phyloP scores from a whole-genome alignment of 2,797 vertebrate genomes.

The Oreochromis mossambicus region DNA sequence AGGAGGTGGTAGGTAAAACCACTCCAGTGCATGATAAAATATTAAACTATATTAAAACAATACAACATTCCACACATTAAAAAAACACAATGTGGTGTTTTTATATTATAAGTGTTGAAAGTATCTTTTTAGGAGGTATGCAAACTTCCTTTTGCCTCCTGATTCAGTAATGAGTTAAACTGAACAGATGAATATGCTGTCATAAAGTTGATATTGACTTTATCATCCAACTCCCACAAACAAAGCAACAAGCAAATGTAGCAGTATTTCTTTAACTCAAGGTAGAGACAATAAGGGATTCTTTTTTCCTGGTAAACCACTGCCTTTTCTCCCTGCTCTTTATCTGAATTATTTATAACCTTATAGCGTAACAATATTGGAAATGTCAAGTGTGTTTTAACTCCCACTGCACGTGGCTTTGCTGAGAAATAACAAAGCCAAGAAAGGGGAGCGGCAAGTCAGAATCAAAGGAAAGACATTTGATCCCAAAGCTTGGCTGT shows the following conservation, averaged over 20 bases:
- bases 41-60: not conserved
- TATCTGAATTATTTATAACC: slow-evolving; percentile 69
- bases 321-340: slow-evolving; percentile 7
- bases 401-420: slow-evolving; percentile 36
- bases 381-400: slow-evolving; percentile 67
- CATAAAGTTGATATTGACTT: not conserved
- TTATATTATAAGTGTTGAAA: not conserved
- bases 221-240: not conserved
- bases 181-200: not conserved
- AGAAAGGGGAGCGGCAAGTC: not conserved
- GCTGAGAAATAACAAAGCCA: slow-evolving; percentile 34
- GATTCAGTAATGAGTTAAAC: not conserved
- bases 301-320: not conserved
- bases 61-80: not conserved
- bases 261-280: not conserved
- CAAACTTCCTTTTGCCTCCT: not conserved
- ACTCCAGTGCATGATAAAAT: not conserved
- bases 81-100: too few species aligned
- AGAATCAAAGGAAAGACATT: slow-evolving; percentile 12
- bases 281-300: slow-evolving; percentile 8
- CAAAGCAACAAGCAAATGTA: not conserved
- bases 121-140: not conserved
- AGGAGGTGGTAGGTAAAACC: not conserved
- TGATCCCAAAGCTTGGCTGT: not conserved
- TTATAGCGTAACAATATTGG: slow-evolving; percentile 51